Evolutionary conservation across 2,113 vertebrate species (phyloP).

Genomic region (Andinoacara biseriatus): DNA sequence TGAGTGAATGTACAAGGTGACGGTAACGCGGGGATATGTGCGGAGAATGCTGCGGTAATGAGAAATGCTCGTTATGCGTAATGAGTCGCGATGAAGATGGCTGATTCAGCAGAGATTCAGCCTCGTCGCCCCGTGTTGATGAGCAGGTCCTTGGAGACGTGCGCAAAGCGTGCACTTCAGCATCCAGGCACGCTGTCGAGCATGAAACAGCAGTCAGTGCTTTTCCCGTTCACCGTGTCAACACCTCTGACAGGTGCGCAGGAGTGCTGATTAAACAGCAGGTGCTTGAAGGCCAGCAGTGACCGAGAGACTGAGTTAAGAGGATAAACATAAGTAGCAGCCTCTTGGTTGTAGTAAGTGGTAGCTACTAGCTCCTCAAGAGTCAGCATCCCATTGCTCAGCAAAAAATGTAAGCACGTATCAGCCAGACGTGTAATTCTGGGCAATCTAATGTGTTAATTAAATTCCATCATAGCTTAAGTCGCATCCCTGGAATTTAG

Average conservation of each 20-base stretch:
- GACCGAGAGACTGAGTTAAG: constrained; percentile 33
- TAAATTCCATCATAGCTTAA: neutral
- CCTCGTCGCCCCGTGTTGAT: neutral
- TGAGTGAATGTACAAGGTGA: neutral
- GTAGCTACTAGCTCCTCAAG: constrained; percentile 8
- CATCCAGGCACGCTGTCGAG: constrained; percentile 1
- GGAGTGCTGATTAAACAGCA: neutral
- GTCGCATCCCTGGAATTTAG: neutral
- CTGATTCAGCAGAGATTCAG: neutral
- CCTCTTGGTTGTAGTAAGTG: neutral
- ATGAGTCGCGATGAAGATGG: constrained; percentile 16
- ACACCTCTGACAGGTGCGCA: constrained; percentile 35
- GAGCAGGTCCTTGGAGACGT: neutral
- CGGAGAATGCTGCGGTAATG: constrained; percentile 14
- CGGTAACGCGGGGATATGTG: neutral
- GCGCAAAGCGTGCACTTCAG: neutral
- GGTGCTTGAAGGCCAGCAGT: constrained; percentile 10
- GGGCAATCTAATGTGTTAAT: neutral
- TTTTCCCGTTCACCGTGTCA: constrained; percentile 21
- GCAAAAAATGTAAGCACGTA: neutral
- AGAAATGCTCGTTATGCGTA: neutral
- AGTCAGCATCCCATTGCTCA: neutral
- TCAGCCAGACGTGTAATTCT: constrained; percentile 6
- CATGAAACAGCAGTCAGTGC: neutral
- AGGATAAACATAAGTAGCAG: constrained; percentile 56